Percentiles rank a stretch among this genome's conserved stretches.
Conservation (phyloP, 2,888 invertebrate genomes). For the Nemotelus pantherinus region DNA sequence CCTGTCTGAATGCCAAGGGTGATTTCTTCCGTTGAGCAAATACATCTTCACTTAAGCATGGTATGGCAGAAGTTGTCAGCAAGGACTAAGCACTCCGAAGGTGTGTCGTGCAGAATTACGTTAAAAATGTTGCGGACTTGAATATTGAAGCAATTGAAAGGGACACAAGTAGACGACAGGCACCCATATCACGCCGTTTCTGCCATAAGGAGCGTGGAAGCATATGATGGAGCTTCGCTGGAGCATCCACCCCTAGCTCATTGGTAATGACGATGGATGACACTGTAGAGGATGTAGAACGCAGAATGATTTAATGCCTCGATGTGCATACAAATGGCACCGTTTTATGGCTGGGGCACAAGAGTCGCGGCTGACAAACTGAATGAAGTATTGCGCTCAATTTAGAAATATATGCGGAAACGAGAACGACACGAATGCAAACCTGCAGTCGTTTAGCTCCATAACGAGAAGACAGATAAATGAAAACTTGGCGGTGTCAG, state of each 20-base stretch:
- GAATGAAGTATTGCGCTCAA: conserved; percentile 49
- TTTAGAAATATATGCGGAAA: conserved; percentile 38
- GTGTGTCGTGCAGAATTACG: conserved; percentile 34
- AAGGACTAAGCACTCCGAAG: conserved; percentile 16
- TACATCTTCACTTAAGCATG: conserved; percentile 44
- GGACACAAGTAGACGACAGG: conserved; percentile 31
- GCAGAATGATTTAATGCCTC: conserved; percentile 49
- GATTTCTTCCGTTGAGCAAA: conserved; percentile 44
- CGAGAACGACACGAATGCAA: conserved; percentile 10
- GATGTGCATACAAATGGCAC: conserved; percentile 51
- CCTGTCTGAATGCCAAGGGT: conserved; percentile 42
- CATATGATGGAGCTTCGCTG: conserved; percentile 16
- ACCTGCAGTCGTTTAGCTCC: conserved; percentile 2
- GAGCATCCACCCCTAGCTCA: conserved; percentile 3
- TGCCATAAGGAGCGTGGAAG: conserved; percentile 17
- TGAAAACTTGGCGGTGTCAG: conserved; percentile 37
- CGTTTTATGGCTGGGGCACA: conserved; percentile 45
- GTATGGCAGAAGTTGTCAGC: conserved; percentile 46
- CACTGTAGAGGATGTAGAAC: conserved; percentile 48
- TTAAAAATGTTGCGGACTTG: conserved; percentile 40
- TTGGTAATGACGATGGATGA: conserved; percentile 49
- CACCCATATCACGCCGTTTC: conserved; percentile 27
- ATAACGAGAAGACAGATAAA: conserved; percentile 32
- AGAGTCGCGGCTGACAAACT: conserved; percentile 17
- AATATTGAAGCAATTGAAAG: conserved; percentile 34